phyloP scores from a whole-genome alignment of 2,113 vertebrate genomes.

The Semnornis frantzii region DNA sequence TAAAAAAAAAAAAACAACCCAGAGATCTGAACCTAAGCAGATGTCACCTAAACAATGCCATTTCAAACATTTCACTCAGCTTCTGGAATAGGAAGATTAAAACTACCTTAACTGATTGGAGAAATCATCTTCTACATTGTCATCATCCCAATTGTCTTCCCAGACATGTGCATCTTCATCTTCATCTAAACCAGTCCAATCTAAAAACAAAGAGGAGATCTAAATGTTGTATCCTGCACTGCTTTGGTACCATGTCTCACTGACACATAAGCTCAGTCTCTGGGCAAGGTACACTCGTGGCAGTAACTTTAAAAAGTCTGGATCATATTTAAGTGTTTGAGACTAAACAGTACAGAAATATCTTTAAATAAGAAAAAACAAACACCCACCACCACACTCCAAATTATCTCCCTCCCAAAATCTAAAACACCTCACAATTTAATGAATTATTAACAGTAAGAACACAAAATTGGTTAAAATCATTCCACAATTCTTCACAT shows the following conservation, averaged over 20 bases:
- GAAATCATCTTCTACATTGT: conserved; percentile 98
- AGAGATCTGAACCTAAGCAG: too few species aligned
- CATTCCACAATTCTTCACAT: background rate
- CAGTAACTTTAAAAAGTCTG: background rate
- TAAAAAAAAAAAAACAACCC: too few species aligned
- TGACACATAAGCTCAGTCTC: background rate
- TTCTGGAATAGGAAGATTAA: background rate
- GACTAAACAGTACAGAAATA: background rate
- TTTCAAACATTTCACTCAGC: background rate
- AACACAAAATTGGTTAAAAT: background rate
- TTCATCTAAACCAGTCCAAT: conserved; percentile 97
- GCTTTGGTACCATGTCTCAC: background rate
- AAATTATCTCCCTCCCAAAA: too few species aligned
- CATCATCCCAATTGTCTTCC: conserved; percentile 99
- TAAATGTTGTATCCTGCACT: background rate
- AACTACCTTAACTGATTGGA: conserved; percentile 95
- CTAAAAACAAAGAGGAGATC: conserved; percentile 69
- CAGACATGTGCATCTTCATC: conserved; percentile 98
- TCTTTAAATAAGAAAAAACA: background rate
- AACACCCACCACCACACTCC: too few species aligned
- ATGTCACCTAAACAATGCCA: background rate
- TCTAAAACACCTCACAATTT: background rate
- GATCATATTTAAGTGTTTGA: background rate
- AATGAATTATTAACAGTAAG: background rate
- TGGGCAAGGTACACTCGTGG: background rate